Percentiles rank a stretch among this genome's conserved stretches.
phyloP scores from a whole-genome alignment of 2,797 vertebrate genomes.

The Borostomias antarcticus region DNA sequence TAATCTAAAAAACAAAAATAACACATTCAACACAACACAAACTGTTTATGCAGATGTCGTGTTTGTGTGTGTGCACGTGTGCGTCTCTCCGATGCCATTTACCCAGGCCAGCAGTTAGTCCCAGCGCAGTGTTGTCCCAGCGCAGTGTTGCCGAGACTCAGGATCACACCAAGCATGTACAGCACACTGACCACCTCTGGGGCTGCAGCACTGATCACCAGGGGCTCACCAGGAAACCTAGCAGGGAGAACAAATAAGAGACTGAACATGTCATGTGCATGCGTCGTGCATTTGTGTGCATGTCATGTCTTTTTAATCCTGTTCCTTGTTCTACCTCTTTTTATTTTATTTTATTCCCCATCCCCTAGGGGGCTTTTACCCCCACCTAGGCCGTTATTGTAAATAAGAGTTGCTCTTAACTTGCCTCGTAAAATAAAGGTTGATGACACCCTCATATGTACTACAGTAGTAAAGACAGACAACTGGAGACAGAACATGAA shows the following conservation, averaged over 20 bases:
- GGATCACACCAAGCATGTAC: constrained; percentile 87
- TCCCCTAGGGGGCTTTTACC: too few species aligned
- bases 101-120: constrained; percentile 98
- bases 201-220: constrained; percentile 88
- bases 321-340: too few species aligned
- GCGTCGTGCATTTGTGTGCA: too few species aligned
- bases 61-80: neutral
- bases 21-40: constrained; percentile 1
- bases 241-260: constrained; percentile 86
- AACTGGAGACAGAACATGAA: too few species aligned
- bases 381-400: too few species aligned
- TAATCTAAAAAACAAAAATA: constrained; percentile 79
- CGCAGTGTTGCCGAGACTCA: constrained; percentile 92
- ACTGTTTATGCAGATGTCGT: neutral
- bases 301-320: too few species aligned
- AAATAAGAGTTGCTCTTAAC: too few species aligned
- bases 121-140: constrained; percentile 92
- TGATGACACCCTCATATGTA: too few species aligned
- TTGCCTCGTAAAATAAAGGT: too few species aligned
- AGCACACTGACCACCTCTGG: constrained; percentile 92
- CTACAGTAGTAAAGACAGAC: too few species aligned
- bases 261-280: neutral
- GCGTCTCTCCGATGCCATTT: constrained; percentile 87
- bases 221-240: constrained; percentile 93
- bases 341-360: too few species aligned